phyloP scores from a whole-genome alignment of 2,113 vertebrate genomes.

The Sinocyclocheilus anophthalmus region DNA sequence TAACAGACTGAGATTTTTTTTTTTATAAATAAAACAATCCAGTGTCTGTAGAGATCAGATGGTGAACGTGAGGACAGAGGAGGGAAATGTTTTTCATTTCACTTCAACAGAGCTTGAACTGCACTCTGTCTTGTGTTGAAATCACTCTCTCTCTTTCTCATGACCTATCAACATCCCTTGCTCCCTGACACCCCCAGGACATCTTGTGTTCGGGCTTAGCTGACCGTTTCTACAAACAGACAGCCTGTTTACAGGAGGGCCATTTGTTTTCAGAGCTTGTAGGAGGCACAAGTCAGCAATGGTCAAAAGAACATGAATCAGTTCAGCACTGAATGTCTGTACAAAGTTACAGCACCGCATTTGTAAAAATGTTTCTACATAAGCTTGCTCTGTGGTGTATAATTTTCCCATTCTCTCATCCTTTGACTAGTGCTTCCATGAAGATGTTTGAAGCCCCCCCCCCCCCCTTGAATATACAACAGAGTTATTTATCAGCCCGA shows the following conservation, averaged over 20 bases:
- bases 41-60: background rate
- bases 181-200: conserved; percentile 47
- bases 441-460: background rate
- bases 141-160: conserved; percentile 53
- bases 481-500: background rate
- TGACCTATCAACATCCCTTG: conserved; percentile 50
- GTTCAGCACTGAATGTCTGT: background rate
- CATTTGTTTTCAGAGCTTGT: conserved; percentile 76
- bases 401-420: background rate
- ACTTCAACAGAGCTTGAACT: conserved; percentile 22
- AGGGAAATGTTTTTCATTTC: conserved; percentile 11
- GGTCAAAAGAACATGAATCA: conserved; percentile 65
- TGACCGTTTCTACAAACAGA: conserved; percentile 64
- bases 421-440: background rate
- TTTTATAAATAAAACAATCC: background rate
- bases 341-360: conserved; percentile 23
- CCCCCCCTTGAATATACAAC: background rate
- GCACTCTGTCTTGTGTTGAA: conserved; percentile 16
- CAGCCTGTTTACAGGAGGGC: conserved; percentile 66
- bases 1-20: too few relatives aligned
- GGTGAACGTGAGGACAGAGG: background rate
- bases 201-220: conserved; percentile 67
- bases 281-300: conserved; percentile 71
- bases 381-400: background rate
- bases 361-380: background rate